A percentile compares a stretch with the other conserved stretches of the same genome.
Conservation (phyloP, 2,888 invertebrate species). For the Ichneumon xanthorius region DNA sequence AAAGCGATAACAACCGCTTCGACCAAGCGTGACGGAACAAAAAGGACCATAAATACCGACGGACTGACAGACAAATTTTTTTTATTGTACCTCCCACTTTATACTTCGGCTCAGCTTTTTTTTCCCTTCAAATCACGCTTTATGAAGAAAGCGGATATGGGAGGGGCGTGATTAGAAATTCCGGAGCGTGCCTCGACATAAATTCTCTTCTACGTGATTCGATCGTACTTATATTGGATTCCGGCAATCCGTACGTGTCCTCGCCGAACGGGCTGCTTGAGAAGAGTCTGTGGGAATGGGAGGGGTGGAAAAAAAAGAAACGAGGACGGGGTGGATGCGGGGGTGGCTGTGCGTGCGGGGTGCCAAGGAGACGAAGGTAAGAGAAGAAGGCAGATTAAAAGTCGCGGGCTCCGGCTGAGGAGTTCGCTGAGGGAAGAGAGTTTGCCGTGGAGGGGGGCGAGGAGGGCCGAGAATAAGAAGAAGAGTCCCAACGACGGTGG, state of each 20-base stretch:
- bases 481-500: constrained; percentile 23
- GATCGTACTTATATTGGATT: constrained; percentile 68
- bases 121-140: constrained; percentile 43
- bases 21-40: constrained; percentile 25
- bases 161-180: constrained; percentile 64
- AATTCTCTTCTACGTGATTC: constrained; percentile 68
- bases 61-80: not conserved
- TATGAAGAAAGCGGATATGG: constrained; percentile 26
- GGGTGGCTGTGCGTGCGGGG: constrained; percentile 19
- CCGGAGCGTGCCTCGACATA: constrained; percentile 57
- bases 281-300: constrained; percentile 39
- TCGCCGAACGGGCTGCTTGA: constrained; percentile 38
- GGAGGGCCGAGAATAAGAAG: constrained; percentile 49
- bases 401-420: constrained; percentile 66
- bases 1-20: constrained; percentile 40
- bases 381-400: constrained; percentile 78
- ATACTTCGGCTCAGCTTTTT: not conserved
- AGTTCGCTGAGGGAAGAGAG: constrained; percentile 51
- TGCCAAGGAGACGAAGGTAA: not conserved
- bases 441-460: constrained; percentile 37
- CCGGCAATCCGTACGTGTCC: constrained; percentile 66
- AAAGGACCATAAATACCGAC: not conserved
- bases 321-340: not conserved
- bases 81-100: not conserved
- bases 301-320: constrained; percentile 42